Evolutionary conservation across 2,888 invertebrate genomes (phyloP), one percentile per base, ranked within the genome.

Genomic region (Trissoscelio sp.): DNA sequence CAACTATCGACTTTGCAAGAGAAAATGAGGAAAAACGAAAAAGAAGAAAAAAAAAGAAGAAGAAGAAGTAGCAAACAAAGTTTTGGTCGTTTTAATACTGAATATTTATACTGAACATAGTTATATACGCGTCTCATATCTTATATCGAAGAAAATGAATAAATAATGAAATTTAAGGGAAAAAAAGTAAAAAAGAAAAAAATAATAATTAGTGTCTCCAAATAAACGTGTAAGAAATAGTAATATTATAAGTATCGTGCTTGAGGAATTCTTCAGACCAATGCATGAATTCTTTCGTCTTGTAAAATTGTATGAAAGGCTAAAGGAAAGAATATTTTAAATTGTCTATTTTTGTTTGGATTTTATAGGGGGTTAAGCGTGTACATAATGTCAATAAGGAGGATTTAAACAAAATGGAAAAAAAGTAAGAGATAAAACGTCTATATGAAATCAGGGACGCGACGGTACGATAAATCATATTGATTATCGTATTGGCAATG

Each of bases 321-420:
- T 74, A 72, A 82, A 73, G 78, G 83, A 82, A 83, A 83, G 57
- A n/a, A n/a, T n/a, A n/a, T n/a, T n/a, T n/a, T n/a, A n/a, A n/a
- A n/a, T n/a, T n/a, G n/a, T n/a, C n/a, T 88, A 89, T 88, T 88
- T 89, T 89, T 87, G 86, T 89, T 89, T 88, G 85, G 86, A 87
- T 85, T 87, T 87, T 88, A 86, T 83, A 85, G 81, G 70, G 67
- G 74, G 79, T n/a, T 79, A 83, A 80, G 64, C 75, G 83, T 87
- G 85, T 82, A 86, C 81, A 87, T 82, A 85, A 84, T 85, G 83
- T 79, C 80, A 66, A 82, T 84, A 83, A 79, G 44, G 75, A 75
- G 64, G 34, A 53, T 83, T 57, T 34, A 72, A 70, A 22, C 7
- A 20, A 14, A 20, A 83, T 64, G 74, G 20, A 80, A 11, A 24